A percentile compares a stretch with the other conserved stretches of the same genome.
Conservation (phyloP, 2,113 vertebrate genomes). For the Rafetus swinhoei region DNA sequence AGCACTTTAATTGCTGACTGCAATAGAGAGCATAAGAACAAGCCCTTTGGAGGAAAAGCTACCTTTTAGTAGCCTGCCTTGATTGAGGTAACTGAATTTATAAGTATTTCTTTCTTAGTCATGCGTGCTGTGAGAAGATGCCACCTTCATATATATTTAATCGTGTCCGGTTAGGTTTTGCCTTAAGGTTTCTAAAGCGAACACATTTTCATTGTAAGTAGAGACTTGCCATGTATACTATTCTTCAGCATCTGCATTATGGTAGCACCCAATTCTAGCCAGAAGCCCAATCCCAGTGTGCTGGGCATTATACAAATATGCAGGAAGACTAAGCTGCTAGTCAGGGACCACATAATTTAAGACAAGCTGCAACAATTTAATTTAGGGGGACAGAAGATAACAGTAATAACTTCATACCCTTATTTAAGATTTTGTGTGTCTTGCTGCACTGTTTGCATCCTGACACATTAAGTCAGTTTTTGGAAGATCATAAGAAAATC, state of each 20-base stretch:
- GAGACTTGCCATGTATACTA: neutral
- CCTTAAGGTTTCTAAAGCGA: neutral
- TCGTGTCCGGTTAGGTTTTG: neutral
- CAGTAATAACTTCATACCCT: neutral
- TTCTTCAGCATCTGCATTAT: neutral
- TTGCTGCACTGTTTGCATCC: neutral
- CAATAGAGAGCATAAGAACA: neutral
- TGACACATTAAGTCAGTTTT: constrained; percentile 25
- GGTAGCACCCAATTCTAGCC: neutral
- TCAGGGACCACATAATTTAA: rapidly evolving
- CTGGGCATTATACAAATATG: rapidly evolving
- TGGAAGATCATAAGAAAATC: constrained; percentile 61
- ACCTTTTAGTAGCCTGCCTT: neutral
- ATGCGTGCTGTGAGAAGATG: neutral
- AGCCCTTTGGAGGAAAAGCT: neutral
- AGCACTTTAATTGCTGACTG: neutral
- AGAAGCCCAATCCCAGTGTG: rapidly evolving
- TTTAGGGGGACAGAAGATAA: neutral
- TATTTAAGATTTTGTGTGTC: neutral
- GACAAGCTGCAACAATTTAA: neutral
- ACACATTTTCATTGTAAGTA: neutral
- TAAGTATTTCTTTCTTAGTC: neutral
- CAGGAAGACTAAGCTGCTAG: neutral
- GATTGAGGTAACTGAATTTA: neutral
- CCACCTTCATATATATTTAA: neutral